Percentiles rank a stretch among this genome's conserved stretches.
Conservation (phyloP, 2,113 vertebrate genomes). For the Lasiurus cinereus region DNA sequence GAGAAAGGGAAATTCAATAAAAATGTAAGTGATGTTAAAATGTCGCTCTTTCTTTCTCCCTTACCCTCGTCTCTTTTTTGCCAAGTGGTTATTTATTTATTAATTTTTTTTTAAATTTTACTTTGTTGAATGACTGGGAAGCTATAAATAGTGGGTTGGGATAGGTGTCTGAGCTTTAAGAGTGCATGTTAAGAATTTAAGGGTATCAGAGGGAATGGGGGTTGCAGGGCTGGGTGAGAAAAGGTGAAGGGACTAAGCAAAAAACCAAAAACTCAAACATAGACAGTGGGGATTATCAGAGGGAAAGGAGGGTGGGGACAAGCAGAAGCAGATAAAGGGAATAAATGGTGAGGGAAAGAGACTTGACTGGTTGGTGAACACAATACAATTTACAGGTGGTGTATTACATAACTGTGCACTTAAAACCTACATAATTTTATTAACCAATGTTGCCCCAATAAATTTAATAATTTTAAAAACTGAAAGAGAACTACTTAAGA, state of each 20-base stretch:
- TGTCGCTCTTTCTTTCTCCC: constrained; percentile 2
- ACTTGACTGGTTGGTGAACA: background rate
- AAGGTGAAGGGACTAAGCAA: background rate
- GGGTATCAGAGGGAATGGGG: background rate
- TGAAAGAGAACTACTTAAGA: constrained; percentile 78
- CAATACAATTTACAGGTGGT: background rate
- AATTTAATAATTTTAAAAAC: constrained; percentile 31
- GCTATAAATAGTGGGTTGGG: constrained; percentile 70
- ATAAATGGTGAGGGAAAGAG: background rate
- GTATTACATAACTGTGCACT: background rate
- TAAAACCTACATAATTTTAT: background rate
- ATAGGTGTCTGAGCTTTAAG: constrained; percentile 76
- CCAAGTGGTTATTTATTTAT: constrained; percentile 82
- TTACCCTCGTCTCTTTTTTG: constrained; percentile 75
- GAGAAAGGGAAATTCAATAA: constrained; percentile 82
- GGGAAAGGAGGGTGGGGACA: background rate
- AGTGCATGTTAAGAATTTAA: constrained; percentile 82
- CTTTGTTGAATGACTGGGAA: constrained; percentile 79
- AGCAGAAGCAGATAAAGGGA: background rate
- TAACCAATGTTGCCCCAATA: background rate
- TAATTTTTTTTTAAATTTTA: constrained; percentile 79
- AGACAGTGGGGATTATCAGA: background rate
- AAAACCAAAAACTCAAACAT: background rate
- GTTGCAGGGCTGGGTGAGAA: background rate
- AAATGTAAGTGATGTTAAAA: constrained; percentile 76